Evolutionary conservation across 2,113 vertebrate species (phyloP).

Genomic region (Dicrurus megarhynchus): DNA sequence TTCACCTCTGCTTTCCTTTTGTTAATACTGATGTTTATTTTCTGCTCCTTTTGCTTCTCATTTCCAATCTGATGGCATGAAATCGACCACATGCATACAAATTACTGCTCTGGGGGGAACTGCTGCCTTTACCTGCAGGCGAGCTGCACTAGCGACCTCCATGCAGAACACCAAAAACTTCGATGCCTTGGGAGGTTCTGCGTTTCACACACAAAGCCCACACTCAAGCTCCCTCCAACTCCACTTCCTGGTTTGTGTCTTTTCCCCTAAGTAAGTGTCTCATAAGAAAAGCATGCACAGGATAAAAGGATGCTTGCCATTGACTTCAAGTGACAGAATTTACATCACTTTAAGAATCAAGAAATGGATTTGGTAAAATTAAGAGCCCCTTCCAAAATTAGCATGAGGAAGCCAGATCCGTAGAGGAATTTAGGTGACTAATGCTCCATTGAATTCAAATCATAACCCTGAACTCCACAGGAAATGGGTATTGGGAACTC

Average conservation of each 20-base stretch:
- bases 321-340: not conserved
- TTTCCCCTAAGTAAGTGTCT: not conserved
- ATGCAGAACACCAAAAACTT: not conserved
- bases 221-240: not conserved
- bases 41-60: conserved; percentile 11
- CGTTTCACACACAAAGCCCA: not conserved
- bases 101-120: not conserved
- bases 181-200: not conserved
- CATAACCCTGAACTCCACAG: not conserved
- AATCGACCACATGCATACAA: not conserved
- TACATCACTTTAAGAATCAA: not conserved
- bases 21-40: conserved; percentile 34
- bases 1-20: conserved; percentile 8
- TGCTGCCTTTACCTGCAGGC: not conserved
- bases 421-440: not conserved
- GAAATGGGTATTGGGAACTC: not conserved
- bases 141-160: accelerated
- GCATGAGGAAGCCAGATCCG: not conserved
- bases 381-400: not conserved
- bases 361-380: not conserved
- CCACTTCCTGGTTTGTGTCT: not conserved
- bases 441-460: not conserved
- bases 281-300: not conserved
- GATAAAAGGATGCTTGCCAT: not conserved
- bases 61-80: not conserved